phyloP scores from a whole-genome alignment of 2,113 vertebrate species.

The Dasyurus viverrinus region DNA sequence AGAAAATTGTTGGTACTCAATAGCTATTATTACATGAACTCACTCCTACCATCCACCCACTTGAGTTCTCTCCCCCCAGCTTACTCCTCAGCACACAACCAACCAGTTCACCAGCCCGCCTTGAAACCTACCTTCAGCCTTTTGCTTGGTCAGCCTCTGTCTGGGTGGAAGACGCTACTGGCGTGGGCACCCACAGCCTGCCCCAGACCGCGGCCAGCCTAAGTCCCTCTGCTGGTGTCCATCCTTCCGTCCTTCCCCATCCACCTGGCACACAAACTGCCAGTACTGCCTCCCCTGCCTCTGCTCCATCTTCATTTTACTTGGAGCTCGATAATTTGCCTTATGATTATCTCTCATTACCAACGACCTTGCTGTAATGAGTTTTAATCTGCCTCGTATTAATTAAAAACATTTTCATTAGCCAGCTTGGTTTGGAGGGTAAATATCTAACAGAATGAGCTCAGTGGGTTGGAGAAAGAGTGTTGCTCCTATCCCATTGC shows the following conservation, averaged over 20 bases:
- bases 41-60: neutral
- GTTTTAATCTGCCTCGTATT: conserved; percentile 85
- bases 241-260: conserved; percentile 23
- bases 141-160: neutral
- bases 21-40: conserved; percentile 3
- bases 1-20: conserved; percentile 12
- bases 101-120: neutral
- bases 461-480: conserved; percentile 74
- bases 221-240: conserved; percentile 53
- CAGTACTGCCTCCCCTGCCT: neutral
- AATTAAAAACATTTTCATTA: conserved; percentile 87
- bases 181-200: neutral
- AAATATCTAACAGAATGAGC: conserved; percentile 84
- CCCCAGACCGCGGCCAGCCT: neutral
- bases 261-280: conserved; percentile 40
- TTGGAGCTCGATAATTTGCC: conserved; percentile 80
- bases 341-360: conserved; percentile 86
- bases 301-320: conserved; percentile 75
- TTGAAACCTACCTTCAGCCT: neutral
- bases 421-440: conserved; percentile 80
- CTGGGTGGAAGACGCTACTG: neutral
- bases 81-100: neutral
- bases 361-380: conserved; percentile 84
- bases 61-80: neutral
- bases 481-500: conserved; percentile 64